A percentile compares a stretch with the other conserved stretches of the same genome.
phyloP scores from a whole-genome alignment of 2,113 vertebrate species.

The Stigmatopora argus region DNA sequence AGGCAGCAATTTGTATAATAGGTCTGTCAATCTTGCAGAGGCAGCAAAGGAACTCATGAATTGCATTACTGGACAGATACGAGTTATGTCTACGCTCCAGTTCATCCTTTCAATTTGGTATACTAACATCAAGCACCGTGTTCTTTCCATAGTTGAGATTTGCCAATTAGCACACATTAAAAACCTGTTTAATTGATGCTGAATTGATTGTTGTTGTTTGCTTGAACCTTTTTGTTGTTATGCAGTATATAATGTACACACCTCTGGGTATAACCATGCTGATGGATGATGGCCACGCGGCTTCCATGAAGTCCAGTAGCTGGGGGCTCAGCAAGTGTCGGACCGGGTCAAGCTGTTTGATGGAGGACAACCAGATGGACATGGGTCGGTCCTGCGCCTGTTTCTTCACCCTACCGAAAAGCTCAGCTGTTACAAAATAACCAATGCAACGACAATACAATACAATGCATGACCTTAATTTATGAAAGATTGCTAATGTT shows the following conservation, averaged over 20 bases:
- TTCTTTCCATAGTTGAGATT: not conserved
- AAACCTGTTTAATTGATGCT: too few species aligned
- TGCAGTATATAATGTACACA: constrained; percentile 24
- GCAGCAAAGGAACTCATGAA: not conserved
- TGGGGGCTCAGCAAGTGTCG: constrained; percentile 77
- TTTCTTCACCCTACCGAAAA: constrained; percentile 73
- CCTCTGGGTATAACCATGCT: constrained; percentile 86
- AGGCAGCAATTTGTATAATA: not conserved
- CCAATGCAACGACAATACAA: not conserved
- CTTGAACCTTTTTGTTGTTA: not conserved
- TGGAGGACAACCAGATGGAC: constrained; percentile 85
- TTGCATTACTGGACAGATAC: not conserved
- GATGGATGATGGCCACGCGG: constrained; percentile 86
- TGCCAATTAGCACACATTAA: not conserved
- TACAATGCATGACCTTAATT: too few species aligned
- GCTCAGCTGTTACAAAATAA: not conserved
- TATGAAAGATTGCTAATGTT: too few species aligned
- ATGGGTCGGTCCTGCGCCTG: constrained; percentile 85
- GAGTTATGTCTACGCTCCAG: not conserved
- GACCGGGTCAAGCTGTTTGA: constrained; percentile 79
- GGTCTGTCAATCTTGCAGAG: not conserved
- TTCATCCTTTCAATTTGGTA: not conserved
- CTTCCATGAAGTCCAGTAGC: constrained; percentile 85
- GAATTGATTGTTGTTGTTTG: too few species aligned
- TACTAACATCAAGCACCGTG: not conserved